Evolutionary conservation across 2,888 invertebrate genomes (phyloP).

Genomic region (Lissonota sp.): DNA sequence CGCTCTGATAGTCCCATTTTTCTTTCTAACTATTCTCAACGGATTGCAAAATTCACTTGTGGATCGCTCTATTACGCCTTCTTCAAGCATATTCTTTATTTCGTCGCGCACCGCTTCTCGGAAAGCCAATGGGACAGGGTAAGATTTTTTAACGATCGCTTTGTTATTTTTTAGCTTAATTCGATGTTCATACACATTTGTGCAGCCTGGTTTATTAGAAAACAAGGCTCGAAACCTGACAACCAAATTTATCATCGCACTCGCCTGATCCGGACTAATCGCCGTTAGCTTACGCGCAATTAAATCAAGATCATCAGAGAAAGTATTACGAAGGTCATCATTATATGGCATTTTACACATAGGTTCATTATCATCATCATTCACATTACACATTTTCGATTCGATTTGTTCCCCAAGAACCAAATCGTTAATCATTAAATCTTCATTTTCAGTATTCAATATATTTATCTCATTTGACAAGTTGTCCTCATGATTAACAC

Average conservation of each 20-base stretch:
- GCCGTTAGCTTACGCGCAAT: conserved; percentile 34
- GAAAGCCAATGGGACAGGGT: conserved; percentile 32
- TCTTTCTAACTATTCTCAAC: conserved; percentile 29
- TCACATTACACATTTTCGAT: conserved; percentile 16
- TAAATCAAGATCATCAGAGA: conserved; percentile 39
- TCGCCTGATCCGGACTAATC: conserved; percentile 26
- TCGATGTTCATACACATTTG: conserved; percentile 30
- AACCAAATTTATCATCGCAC: conserved; percentile 1
- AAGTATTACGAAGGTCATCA: conserved; percentile 51
- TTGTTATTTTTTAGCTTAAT: conserved; percentile 28
- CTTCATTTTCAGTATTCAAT: conserved; percentile 29
- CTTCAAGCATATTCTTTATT: conserved; percentile 21
- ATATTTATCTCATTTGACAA: conserved; percentile 68
- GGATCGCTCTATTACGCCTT: conserved; percentile 38
- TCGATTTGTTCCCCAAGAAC: conserved; percentile 65
- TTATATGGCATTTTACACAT: not conserved
- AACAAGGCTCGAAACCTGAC: conserved; percentile 6
- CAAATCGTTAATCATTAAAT: conserved; percentile 73
- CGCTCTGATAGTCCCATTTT: conserved; percentile 17
- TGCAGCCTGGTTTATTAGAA: conserved; percentile 27
- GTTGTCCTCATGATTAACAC: conserved; percentile 62
- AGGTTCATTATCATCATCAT: conserved; percentile 49
- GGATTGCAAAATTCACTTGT: conserved; percentile 42
- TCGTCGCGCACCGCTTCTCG: conserved; percentile 24
- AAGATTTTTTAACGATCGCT: conserved; percentile 22